These are phyloP conservation scores for Parnassius orleans DNA, from an alignment of 2,888 invertebrate genomes.

Conservation along the genomic window DNA sequence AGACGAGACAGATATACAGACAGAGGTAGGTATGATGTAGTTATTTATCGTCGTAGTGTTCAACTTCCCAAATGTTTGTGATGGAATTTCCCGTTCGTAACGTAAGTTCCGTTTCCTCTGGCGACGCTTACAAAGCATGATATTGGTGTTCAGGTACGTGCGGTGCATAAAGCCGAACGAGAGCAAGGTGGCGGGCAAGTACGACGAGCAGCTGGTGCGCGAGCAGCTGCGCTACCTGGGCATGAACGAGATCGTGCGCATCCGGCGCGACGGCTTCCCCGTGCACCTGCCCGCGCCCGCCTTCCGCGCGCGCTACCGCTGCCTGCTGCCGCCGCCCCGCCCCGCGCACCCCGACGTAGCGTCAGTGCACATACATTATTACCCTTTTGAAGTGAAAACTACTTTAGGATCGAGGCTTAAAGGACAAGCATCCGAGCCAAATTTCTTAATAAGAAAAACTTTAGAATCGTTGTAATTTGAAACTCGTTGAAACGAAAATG, in stretches of 20 bases:
- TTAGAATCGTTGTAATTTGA: too few relatives aligned
- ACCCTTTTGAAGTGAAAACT: too few relatives aligned
- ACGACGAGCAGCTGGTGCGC: conserved; percentile 89
- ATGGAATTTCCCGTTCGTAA: too few relatives aligned
- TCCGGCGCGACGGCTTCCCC: conserved; percentile 94
- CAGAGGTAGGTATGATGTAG: too few relatives aligned
- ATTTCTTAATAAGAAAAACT: too few relatives aligned
- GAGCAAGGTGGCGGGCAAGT: conserved; percentile 89
- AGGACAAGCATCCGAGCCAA: too few relatives aligned
- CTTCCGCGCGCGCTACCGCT: conserved; percentile 89
- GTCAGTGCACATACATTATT: conserved; percentile 41
- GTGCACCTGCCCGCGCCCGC: conserved; percentile 89
- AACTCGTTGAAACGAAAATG: too few relatives aligned
- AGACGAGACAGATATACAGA: too few relatives aligned
- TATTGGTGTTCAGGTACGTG: conserved; percentile 84
- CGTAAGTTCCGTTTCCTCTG: neutral
- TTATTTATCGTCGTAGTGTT: neutral
- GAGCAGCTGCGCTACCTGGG: conserved; percentile 95
- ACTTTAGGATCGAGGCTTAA: too few relatives aligned
- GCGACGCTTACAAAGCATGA: neutral
- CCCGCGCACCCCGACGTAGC: conserved; percentile 52
- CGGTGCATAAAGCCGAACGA: conserved; percentile 96
- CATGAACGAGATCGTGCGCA: conserved; percentile 95
- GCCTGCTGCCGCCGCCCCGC: conserved; percentile 82
- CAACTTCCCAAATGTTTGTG: neutral